Percentiles rank a stretch among this genome's conserved stretches.
These are phyloP conservation scores for Anoura caudifer DNA, from an alignment of 2,113 vertebrate genomes.

Conservation along the genomic window DNA sequence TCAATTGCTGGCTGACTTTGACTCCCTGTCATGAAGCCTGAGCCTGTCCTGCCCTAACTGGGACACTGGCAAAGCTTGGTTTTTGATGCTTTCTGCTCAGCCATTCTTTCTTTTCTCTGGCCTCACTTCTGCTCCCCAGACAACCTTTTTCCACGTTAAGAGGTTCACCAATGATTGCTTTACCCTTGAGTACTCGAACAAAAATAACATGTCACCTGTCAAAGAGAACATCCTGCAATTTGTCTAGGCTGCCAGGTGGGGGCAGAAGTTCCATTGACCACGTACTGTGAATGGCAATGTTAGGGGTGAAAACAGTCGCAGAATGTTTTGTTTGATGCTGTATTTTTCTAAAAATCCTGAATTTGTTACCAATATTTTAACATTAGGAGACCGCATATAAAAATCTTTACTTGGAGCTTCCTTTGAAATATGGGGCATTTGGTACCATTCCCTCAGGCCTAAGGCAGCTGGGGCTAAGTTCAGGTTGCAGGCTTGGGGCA, in stretches of 20 bases:
- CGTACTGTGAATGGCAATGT: neutral
- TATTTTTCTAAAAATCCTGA: neutral
- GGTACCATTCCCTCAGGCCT: neutral
- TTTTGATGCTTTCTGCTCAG: neutral
- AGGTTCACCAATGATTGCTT: neutral
- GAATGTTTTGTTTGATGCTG: neutral
- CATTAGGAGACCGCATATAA: neutral
- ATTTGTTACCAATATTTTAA: neutral
- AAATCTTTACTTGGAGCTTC: neutral
- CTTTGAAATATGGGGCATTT: neutral
- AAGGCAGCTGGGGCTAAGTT: neutral
- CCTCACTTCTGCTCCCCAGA: neutral
- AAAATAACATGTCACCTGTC: neutral
- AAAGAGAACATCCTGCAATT: conserved; percentile 43
- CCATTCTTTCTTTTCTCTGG: neutral
- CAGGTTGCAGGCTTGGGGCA: neutral
- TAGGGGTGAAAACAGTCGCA: neutral
- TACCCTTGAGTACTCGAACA: accelerated
- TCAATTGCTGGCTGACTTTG: neutral
- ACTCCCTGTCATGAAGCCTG: neutral
- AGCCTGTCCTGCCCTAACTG: neutral
- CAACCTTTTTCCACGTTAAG: neutral
- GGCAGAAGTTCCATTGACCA: neutral
- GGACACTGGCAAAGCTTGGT: neutral
- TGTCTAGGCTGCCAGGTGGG: conserved; percentile 23